Conservation (phyloP, 2,113 vertebrate species). For the Zapus hudsonius region DNA sequence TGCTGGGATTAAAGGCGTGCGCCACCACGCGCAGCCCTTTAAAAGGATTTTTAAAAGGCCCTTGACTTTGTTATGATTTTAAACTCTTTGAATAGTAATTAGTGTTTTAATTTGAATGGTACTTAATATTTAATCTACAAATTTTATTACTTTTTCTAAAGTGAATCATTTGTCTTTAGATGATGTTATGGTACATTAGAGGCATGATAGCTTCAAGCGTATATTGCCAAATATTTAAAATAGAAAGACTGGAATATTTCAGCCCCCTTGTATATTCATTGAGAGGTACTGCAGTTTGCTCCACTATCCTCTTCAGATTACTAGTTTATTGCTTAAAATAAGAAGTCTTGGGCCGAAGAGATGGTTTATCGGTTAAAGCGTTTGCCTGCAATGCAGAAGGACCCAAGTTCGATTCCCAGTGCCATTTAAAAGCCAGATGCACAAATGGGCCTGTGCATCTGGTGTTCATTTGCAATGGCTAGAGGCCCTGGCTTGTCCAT, state of each 20-base stretch:
- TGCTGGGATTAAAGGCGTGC: no score
- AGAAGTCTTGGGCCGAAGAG: not conserved
- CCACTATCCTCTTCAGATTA: not conserved
- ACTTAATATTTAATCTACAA: not conserved
- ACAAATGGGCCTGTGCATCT: no score
- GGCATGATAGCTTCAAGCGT: not conserved
- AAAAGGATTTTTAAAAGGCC: no score
- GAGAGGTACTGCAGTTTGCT: not conserved
- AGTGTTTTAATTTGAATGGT: constrained; percentile 35
- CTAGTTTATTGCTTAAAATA: not conserved
- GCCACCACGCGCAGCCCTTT: no score
- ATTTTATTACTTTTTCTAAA: constrained; percentile 53
- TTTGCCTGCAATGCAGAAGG: no score
- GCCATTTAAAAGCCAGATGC: no score
- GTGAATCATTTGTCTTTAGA: not conserved
- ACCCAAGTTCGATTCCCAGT: no score
- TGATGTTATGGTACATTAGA: not conserved
- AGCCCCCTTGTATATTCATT: not conserved
- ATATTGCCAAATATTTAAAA: not conserved
- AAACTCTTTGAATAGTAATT: constrained; percentile 10
- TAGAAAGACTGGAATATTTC: constrained; percentile 28
- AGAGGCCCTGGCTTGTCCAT: no score
- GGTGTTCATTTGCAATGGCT: no score
- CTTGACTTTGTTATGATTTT: constrained; percentile 28
- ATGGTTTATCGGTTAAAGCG: no score